Evolutionary conservation across 1,140 invertebrate species (phyloP).

Genomic region (Bombus huntii): DNA sequence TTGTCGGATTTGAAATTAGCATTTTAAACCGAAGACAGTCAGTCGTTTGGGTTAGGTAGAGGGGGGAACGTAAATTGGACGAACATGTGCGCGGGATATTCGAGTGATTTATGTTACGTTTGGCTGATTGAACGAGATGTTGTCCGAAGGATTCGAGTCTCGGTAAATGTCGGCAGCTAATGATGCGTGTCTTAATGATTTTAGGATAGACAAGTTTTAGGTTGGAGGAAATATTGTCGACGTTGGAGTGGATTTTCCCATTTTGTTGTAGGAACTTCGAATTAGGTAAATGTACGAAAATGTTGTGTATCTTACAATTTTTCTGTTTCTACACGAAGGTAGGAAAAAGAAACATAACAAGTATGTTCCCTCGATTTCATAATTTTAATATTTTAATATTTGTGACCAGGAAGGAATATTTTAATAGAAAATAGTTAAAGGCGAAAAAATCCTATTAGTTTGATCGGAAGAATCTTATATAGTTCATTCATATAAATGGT

Average conservation of each 20-base stretch:
- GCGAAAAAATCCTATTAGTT: not conserved
- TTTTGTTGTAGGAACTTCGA: no score
- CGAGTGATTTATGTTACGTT: slow-evolving; percentile 6
- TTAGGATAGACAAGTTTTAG: not conserved
- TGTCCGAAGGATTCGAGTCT: not conserved
- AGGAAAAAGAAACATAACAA: no score
- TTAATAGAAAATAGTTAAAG: not conserved
- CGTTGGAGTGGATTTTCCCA: no score
- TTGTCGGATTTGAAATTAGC: slow-evolving; percentile 39
- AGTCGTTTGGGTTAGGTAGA: not conserved
- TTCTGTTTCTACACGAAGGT: no score
- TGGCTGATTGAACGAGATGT: not conserved
- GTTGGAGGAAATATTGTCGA: not conserved
- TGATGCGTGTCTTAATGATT: not conserved
- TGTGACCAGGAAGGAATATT: not conserved
- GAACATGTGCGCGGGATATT: slow-evolving; percentile 1
- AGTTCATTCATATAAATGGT: no score
- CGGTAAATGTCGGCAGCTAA: not conserved
- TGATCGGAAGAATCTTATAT: no score
- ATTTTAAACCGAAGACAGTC: not conserved
- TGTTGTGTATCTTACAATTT: no score
- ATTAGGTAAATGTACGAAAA: no score
- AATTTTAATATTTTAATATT: not conserved
- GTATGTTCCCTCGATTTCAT: no score
- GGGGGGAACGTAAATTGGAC: not conserved